Evolutionary conservation across 2,888 invertebrate species (phyloP).

Genomic region (Plagodis pulveraria): DNA sequence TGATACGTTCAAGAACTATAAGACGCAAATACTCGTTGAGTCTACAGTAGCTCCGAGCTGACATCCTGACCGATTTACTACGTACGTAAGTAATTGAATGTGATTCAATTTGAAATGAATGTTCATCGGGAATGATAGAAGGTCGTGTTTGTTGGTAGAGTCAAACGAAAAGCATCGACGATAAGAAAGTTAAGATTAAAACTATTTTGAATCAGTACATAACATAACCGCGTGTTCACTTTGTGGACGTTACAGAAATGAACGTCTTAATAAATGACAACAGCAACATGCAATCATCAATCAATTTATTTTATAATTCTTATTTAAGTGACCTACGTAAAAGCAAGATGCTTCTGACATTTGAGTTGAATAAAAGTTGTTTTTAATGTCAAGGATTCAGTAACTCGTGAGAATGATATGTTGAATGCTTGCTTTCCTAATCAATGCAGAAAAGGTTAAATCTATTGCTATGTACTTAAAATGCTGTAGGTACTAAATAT

Average conservation of each 20-base stretch:
- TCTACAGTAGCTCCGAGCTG: conserved; percentile 45
- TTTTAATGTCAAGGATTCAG: conserved; percentile 54
- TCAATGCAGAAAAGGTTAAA: conserved; percentile 27
- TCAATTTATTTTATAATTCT: too few species aligned
- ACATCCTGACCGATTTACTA: conserved; percentile 64
- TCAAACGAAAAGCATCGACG: conserved; percentile 48
- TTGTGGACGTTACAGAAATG: too few species aligned
- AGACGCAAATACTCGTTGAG: conserved; percentile 37
- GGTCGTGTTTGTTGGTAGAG: conserved; percentile 42
- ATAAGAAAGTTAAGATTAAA: conserved; percentile 20
- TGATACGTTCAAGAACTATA: conserved; percentile 17
- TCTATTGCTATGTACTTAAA: too few species aligned
- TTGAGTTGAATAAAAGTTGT: conserved; percentile 49
- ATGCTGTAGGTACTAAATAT: background rate
- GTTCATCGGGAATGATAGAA: conserved; percentile 54
- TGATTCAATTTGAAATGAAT: conserved; percentile 64
- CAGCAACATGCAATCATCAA: too few species aligned
- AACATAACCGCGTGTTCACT: too few species aligned
- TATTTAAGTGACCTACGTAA: background rate
- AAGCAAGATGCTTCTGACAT: conserved; percentile 39
- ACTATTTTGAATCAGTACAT: conserved; percentile 1
- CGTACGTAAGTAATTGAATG: conserved; percentile 61
- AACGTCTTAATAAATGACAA: too few species aligned
- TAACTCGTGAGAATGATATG: conserved; percentile 27
- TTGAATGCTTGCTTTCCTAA: conserved; percentile 8